Evolutionary conservation across 1,140 invertebrate genomes (phyloP), one percentile per base, ranked within the genome.

Genomic region (Diploscapter pachys): DNA sequence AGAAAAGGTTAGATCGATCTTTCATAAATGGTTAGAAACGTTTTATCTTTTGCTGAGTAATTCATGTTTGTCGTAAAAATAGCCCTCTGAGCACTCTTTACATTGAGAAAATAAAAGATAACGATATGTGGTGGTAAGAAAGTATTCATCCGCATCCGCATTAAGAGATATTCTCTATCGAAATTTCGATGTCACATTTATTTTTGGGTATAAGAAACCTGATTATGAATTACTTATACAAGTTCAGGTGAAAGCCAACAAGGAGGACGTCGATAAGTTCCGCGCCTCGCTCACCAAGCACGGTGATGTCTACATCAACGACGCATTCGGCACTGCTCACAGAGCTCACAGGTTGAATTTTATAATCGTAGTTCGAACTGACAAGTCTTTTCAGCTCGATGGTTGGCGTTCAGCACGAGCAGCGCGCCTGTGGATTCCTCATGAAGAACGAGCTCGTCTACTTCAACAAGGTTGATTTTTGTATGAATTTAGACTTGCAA

Each of bases 251-350:
- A 95, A 95, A 87, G 93, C 94, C 57, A 89, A 91, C 65, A 89
- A 91, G 63, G 91, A 90, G 71, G 90, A 91, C 81, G 91, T 99
- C 0, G 91, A 92, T 72, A 89, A 89, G 77, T 99, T 99, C 88
- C 89, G 94, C 78, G 90, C 90, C 62, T 95, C 94, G 66, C 87
- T 99, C 11, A 90, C 94, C n/a, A 95, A 95, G 85, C 89, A 98
- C 31, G 97, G 94, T 8, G 96, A 99, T 89, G 89, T 99, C 51
- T 99, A 98, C 87, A 92, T 99, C 0, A 99, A 99, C 88, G 97
- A 99, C 90, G 97, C 97, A 31, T 99, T 99, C 88, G 97, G 97
- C 83, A 99, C 97, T 52, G 96, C 96, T 4, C 97, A 99, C 88
- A 90, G 97, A 85, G 95, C 96, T 56, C 96, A 99, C 31, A 31